Evolutionary conservation across 2,113 vertebrate genomes (phyloP).

Genomic region (Hyperopisus bebe): DNA sequence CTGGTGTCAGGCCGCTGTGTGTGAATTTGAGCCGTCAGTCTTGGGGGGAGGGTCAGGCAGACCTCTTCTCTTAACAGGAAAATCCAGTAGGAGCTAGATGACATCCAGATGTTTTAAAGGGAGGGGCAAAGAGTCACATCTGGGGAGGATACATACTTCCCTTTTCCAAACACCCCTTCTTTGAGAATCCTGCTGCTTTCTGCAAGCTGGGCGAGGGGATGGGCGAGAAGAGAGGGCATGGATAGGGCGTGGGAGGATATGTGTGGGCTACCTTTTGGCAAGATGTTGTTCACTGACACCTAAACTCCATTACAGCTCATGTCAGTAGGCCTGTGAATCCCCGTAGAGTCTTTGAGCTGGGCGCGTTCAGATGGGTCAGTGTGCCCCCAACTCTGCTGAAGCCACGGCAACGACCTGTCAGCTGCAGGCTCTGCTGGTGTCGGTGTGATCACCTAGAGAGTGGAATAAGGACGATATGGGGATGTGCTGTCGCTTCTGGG

Average conservation of each 20-base stretch:
- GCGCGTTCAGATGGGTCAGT: neutral
- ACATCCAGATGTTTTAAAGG: conserved; percentile 50
- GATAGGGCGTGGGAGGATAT: neutral
- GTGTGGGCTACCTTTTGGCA: neutral
- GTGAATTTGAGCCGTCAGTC: conserved; percentile 9
- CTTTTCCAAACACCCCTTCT: neutral
- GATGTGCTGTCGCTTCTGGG: neutral
- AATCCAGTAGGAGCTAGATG: conserved; percentile 32
- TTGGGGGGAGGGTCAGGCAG: conserved; percentile 1
- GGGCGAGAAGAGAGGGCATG: neutral
- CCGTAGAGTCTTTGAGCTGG: neutral
- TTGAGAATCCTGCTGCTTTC: neutral
- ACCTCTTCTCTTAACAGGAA: conserved; percentile 25
- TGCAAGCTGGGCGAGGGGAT: neutral
- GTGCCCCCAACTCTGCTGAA: neutral
- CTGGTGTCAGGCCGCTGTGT: neutral
- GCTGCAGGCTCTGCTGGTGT: neutral
- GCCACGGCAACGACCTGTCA: neutral
- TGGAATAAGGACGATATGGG: neutral
- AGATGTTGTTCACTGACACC: neutral
- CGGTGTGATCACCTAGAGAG: neutral
- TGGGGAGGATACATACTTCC: neutral
- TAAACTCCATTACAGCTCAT: neutral
- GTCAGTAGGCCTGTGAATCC: neutral
- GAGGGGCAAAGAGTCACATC: conserved; percentile 28